Evolutionary conservation across 2,888 invertebrate species (phyloP).

Genomic region (Conistra vaccinii): DNA sequence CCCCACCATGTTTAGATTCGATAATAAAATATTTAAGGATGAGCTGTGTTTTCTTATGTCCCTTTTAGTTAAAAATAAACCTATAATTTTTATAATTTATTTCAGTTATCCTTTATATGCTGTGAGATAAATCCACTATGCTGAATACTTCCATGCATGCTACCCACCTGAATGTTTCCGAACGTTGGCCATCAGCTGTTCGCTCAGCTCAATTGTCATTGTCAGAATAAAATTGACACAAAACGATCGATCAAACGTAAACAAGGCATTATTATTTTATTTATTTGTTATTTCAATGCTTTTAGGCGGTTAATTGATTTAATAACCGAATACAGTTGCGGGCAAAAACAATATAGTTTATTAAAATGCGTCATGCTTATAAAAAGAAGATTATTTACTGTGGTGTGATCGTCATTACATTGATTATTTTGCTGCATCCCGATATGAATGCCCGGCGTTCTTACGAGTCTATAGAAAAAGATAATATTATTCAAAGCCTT

Average conservation of each 20-base stretch:
- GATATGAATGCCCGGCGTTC: slow-evolving; percentile 75
- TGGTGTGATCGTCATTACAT: slow-evolving; percentile 69
- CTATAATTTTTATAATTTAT: neutral
- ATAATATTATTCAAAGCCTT: slow-evolving; percentile 83
- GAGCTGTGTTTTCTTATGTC: slow-evolving; percentile 3
- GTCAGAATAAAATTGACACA: slow-evolving; percentile 32
- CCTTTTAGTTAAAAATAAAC: neutral
- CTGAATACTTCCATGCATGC: neutral
- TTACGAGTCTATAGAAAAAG: slow-evolving; percentile 87
- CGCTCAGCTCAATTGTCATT: neutral
- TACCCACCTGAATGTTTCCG: slow-evolving; percentile 25
- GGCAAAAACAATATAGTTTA: slow-evolving; percentile 9
- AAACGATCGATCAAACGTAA: slow-evolving; percentile 61
- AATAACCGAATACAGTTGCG: slow-evolving; percentile 1
- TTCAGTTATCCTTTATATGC: neutral
- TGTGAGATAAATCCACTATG: neutral
- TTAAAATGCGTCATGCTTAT: slow-evolving; percentile 77
- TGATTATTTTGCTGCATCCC: slow-evolving; percentile 81
- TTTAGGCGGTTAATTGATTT: slow-evolving; percentile 43
- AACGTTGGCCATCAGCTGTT: slow-evolving; percentile 44
- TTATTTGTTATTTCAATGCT: slow-evolving; percentile 46
- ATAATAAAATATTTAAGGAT: neutral
- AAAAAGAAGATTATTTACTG: slow-evolving; percentile 81
- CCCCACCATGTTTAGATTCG: neutral
- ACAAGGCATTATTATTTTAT: slow-evolving; percentile 52